phyloP scores from a whole-genome alignment of 2,888 invertebrate species.

The Clunio marinus region DNA sequence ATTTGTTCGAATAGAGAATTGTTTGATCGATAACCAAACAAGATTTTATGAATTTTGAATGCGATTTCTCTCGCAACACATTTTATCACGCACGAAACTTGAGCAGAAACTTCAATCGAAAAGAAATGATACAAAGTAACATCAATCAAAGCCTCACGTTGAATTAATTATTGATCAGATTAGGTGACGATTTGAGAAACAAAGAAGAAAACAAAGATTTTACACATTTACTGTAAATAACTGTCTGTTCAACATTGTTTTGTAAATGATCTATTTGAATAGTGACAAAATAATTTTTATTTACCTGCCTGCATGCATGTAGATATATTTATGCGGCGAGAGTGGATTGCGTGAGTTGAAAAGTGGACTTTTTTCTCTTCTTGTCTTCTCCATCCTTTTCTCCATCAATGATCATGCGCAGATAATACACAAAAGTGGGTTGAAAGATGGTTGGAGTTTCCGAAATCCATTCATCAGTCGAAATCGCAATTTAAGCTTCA shows the following conservation, averaged over 20 bases:
- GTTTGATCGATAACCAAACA: too few species aligned
- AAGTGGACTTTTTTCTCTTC: too few species aligned
- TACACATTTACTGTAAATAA: not conserved
- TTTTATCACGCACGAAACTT: conserved; percentile 24
- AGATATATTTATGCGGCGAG: too few species aligned
- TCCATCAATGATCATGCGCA: not conserved
- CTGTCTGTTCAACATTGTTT: not conserved
- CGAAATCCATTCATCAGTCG: too few species aligned
- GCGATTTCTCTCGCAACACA: conserved; percentile 4
- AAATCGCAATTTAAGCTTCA: too few species aligned
- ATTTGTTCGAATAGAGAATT: not conserved
- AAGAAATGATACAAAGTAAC: not conserved
- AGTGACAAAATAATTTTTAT: not conserved
- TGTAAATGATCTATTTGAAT: conserved; percentile 19
- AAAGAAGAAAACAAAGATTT: not conserved
- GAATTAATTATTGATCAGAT: not conserved
- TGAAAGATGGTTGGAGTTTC: too few species aligned
- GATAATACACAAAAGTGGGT: not conserved
- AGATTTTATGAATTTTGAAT: not conserved
- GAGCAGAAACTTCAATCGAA: not conserved
- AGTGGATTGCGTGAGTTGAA: too few species aligned
- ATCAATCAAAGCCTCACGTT: not conserved
- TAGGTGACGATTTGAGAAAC: not conserved
- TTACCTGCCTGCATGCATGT: not conserved
- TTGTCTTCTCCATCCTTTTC: too few species aligned